These are phyloP conservation scores for Leptothorax acervorum DNA, from an alignment of 2,888 invertebrate genomes.

Conservation along the genomic window DNA sequence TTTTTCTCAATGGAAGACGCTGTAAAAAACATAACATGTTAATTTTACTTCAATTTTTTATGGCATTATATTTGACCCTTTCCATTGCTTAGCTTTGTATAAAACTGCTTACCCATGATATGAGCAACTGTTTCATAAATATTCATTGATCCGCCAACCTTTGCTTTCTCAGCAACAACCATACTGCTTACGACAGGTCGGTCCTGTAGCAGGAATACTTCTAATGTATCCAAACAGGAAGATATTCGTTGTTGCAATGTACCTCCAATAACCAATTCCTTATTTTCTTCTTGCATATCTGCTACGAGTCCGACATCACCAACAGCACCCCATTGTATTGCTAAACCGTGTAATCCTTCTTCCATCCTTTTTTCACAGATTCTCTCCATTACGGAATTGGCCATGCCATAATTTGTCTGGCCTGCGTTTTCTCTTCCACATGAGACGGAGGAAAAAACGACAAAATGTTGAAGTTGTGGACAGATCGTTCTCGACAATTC, in stretches of 20 bases:
- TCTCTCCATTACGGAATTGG: conserved; percentile 82
- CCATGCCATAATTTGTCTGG: conserved; percentile 87
- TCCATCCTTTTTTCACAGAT: conserved; percentile 85
- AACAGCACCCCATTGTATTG: conserved; percentile 80
- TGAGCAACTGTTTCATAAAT: too few relatives aligned
- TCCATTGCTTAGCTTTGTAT: not conserved
- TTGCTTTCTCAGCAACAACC: conserved; percentile 94
- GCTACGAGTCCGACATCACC: too few relatives aligned
- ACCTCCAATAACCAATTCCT: too few relatives aligned
- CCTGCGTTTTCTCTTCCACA: conserved; percentile 89
- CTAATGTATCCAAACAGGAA: too few relatives aligned
- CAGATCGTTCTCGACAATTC: conserved; percentile 86
- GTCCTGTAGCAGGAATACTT: conserved; percentile 68
- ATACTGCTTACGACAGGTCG: conserved; percentile 92
- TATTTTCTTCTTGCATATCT: too few relatives aligned
- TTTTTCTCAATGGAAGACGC: too few relatives aligned
- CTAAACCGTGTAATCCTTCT: conserved; percentile 86
- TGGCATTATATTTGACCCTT: too few relatives aligned
- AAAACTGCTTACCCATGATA: conserved; percentile 71
- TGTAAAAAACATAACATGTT: too few relatives aligned
- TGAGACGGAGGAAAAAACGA: conserved; percentile 89
- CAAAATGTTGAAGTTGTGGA: conserved; percentile 86
- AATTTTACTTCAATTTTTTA: too few relatives aligned
- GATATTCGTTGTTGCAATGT: too few relatives aligned
- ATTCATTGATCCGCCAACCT: conserved; percentile 86